Evolutionary conservation across 2,888 invertebrate species (phyloP).

Genomic region (Lepas anatifera): DNA sequence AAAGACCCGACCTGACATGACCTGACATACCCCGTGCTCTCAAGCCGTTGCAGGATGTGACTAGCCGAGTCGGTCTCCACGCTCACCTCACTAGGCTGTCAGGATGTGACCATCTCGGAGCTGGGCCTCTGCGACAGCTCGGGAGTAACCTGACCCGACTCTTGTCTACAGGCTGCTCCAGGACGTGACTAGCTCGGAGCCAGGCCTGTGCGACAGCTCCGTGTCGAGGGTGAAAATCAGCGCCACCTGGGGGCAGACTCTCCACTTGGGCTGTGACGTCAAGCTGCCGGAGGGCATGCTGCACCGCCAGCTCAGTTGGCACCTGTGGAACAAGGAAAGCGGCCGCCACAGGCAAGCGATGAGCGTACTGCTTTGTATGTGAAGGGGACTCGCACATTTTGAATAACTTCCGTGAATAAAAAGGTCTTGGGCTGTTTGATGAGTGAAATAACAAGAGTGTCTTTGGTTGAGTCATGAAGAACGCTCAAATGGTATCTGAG

Average conservation of each 20-base stretch:
- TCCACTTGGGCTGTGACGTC: slow-evolving; percentile 81
- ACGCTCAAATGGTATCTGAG: too few relatives aligned
- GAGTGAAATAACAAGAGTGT: too few relatives aligned
- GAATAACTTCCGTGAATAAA: too few relatives aligned
- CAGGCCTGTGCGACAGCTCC: slow-evolving; percentile 79
- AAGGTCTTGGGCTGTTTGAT: too few relatives aligned
- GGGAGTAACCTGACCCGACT: too few relatives aligned
- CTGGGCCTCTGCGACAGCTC: too few relatives aligned
- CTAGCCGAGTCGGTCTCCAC: too few relatives aligned
- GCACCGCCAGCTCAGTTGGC: slow-evolving; percentile 26
- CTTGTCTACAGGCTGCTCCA: slow-evolving; percentile 50
- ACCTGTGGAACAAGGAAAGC: slow-evolving; percentile 50
- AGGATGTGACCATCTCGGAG: too few relatives aligned
- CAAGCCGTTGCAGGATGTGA: slow-evolving; percentile 25
- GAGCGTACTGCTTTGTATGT: too few relatives aligned
- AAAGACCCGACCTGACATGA: slow-evolving; percentile 76
- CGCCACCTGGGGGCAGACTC: slow-evolving; percentile 89
- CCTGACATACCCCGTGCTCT: slow-evolving; percentile 51
- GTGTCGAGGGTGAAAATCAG: slow-evolving; percentile 76
- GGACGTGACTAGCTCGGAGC: slow-evolving; percentile 82
- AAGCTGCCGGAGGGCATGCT: slow-evolving; percentile 31
- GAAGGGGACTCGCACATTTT: too few relatives aligned
- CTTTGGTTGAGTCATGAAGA: too few relatives aligned
- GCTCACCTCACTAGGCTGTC: too few relatives aligned
- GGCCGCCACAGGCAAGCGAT: slow-evolving; percentile 36